Conservation (phyloP, 30 jellyfish, hydroid and myxozoan genomes). For the Cassiopea andromeda region DNA sequence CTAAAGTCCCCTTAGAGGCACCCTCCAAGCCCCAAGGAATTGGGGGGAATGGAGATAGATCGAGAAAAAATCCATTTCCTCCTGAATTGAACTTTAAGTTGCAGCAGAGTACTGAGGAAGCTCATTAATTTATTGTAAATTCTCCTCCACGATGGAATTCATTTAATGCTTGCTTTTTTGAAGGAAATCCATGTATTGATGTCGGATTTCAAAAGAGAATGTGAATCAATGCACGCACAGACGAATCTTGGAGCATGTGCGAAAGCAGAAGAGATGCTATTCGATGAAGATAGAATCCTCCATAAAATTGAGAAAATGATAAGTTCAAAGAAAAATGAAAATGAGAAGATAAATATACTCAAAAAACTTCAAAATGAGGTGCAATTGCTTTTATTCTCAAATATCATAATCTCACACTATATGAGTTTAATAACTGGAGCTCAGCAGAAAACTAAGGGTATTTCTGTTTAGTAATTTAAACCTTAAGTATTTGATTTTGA, state of each 20-base stretch:
- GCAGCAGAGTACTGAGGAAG: neutral
- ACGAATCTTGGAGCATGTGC: slow-evolving; percentile 17
- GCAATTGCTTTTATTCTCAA: neutral
- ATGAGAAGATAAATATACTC: slow-evolving; percentile 3
- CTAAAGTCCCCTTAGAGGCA: too few relatives aligned
- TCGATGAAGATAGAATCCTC: slow-evolving; percentile 40
- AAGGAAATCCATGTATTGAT: slow-evolving; percentile 38
- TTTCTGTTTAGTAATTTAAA: too few relatives aligned
- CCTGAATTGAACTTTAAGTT: too few relatives aligned
- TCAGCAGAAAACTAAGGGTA: too few relatives aligned
- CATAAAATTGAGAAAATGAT: slow-evolving; percentile 36
- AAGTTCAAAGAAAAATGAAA: slow-evolving; percentile 19
- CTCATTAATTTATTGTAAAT: neutral
- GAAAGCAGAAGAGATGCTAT: slow-evolving; percentile 32
- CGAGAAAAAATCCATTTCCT: too few relatives aligned
- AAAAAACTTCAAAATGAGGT: slow-evolving; percentile 60
- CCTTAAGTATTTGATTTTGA: too few relatives aligned
- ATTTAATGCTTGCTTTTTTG: neutral
- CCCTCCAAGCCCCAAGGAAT: too few relatives aligned
- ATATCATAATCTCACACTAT: too few relatives aligned
- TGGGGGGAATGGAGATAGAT: too few relatives aligned
- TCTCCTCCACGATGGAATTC: neutral
- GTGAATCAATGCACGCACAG: slow-evolving; percentile 39
- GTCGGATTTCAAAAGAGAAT: slow-evolving; percentile 11
- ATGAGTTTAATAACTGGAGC: too few relatives aligned